Percentiles rank a stretch among this genome's conserved stretches.
These are phyloP conservation scores for Myiozetetes cayanensis DNA, from an alignment of 2,113 vertebrate genomes.

Conservation along the genomic window DNA sequence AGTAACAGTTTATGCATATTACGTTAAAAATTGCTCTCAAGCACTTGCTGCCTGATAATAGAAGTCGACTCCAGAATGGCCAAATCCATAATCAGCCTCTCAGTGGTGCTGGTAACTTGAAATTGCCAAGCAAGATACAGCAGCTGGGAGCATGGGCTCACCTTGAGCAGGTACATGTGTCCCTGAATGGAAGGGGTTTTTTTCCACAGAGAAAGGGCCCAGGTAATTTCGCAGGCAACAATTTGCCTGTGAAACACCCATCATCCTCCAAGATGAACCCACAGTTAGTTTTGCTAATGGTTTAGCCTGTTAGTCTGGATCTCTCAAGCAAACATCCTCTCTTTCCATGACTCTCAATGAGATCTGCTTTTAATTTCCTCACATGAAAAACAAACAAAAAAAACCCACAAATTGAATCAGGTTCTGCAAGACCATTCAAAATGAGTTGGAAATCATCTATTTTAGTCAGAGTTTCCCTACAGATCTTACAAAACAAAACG, in stretches of 20 bases:
- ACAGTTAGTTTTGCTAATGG: background rate
- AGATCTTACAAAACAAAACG: background rate
- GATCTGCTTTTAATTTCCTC: background rate
- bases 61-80: background rate
- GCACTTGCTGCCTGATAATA: background rate
- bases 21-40: background rate
- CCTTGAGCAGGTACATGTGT: rapidly evolving
- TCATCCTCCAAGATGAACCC: background rate
- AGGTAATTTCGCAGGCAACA: background rate
- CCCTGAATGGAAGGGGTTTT: rapidly evolving
- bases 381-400: background rate
- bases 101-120: background rate
- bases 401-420: background rate
- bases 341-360: background rate
- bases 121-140: background rate
- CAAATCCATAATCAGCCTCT: background rate
- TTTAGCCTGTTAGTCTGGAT: background rate
- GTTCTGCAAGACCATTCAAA: background rate
- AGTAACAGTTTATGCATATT: background rate
- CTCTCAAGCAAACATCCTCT: background rate
- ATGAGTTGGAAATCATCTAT: background rate
- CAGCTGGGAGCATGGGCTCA: background rate
- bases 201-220: too few species aligned
- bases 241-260: background rate
- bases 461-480: background rate